Percentiles rank a stretch among this genome's conserved stretches.
Evolutionary conservation across 1,140 invertebrate genomes (phyloP).

Genomic region (Plectus sambesii): DNA sequence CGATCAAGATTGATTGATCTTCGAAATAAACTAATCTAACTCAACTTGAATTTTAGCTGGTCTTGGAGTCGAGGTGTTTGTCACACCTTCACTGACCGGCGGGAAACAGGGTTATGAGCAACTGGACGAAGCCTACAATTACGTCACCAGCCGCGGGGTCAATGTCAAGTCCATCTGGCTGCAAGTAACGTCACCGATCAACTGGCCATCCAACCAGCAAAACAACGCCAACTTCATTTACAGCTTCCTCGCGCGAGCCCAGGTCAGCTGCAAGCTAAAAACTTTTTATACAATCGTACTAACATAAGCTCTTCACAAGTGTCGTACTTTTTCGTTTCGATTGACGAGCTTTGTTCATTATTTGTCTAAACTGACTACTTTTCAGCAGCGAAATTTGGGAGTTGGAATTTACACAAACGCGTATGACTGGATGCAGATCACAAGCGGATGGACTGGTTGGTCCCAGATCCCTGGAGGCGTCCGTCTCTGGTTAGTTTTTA

Average conservation of each 20-base stretch:
- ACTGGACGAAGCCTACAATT: conserved; percentile 16
- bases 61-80: conserved; percentile 19
- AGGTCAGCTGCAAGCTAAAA: conserved; percentile 13
- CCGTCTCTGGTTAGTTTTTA: no score
- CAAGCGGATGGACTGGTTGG: conserved; percentile 13
- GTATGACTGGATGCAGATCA: conserved; percentile 32
- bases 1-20: no score
- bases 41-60: conserved; percentile 19
- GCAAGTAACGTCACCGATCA: conserved; percentile 16
- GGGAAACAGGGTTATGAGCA: conserved; percentile 20
- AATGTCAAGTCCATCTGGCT: conserved; percentile 17
- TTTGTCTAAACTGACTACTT: conserved; percentile 7
- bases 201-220: conserved; percentile 13
- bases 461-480: no score
- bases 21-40: no score
- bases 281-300: not conserved
- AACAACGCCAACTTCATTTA: conserved; percentile 19
- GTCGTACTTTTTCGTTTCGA: not conserved
- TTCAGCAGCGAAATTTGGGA: no score
- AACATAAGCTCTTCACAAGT: conserved; percentile 3
- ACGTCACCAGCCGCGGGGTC: conserved; percentile 10
- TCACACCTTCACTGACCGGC: conserved; percentile 16
- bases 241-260: conserved; percentile 4
- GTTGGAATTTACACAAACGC: conserved; percentile 31
- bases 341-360: conserved; percentile 3